These are phyloP conservation scores for mouse (Mus musculus) DNA, from an alignment of 2,113 vertebrate species.

Conservation along the genomic window GRCm39 chr1:175487501-175488000, in stretches of 20 bases:
- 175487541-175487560: not conserved
- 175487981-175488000: conserved; percentile 9
- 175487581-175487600: not conserved
- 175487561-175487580: fast-evolving
- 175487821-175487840: not conserved
- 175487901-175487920: not conserved
- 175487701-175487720: not conserved
- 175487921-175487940: conserved; percentile 7
- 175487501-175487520: conserved; percentile 52
- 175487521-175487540: conserved; percentile 51
- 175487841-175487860: not conserved
- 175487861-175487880: not conserved
- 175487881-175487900: not conserved
- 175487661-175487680: conserved; percentile 13
- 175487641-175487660: not conserved
- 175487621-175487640: not conserved
- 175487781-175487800: not conserved
- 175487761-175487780: not conserved
- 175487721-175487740: not conserved
- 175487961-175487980: conserved; percentile 17
- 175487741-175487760: not conserved
- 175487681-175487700: not conserved
- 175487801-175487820: not conserved
- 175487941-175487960: not conserved
- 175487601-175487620: not conserved